Evolutionary conservation across 2,888 invertebrate genomes (phyloP).

Genomic region (Cryptocephalus primarius): DNA sequence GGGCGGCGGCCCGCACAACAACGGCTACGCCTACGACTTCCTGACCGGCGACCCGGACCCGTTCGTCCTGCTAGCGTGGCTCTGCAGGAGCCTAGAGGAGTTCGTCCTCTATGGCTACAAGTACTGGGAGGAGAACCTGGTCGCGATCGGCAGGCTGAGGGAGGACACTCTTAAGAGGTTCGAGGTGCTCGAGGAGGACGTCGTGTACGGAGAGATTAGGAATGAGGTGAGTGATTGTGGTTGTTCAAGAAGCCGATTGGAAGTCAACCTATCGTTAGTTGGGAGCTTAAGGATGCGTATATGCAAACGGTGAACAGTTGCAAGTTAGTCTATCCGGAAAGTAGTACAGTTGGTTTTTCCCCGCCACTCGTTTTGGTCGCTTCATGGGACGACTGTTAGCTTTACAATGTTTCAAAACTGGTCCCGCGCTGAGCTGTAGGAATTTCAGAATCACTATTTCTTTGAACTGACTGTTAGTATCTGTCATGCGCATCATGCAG

Average conservation of each 20-base stretch:
- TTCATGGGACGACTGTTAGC: too few species aligned
- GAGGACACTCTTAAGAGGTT: conserved; percentile 44
- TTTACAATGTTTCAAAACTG: too few species aligned
- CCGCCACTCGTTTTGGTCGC: too few species aligned
- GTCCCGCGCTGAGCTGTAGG: too few species aligned
- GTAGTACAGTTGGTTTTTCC: background rate
- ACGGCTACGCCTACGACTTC: conserved; percentile 21
- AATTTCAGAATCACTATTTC: too few species aligned
- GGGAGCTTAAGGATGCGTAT: too few species aligned
- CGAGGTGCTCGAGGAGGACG: conserved; percentile 45
- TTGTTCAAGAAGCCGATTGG: background rate
- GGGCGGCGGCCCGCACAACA: conserved; percentile 13
- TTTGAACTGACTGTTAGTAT: too few species aligned
- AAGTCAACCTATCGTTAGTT: too few species aligned
- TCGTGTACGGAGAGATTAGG: conserved; percentile 21
- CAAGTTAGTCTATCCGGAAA: too few species aligned
- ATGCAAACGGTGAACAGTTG: too few species aligned
- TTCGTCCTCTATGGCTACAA: conserved; percentile 48
- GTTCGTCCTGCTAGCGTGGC: conserved; percentile 56
- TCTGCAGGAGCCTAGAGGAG: conserved; percentile 47
- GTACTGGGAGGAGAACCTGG: conserved; percentile 49
- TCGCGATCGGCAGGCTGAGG: conserved; percentile 53
- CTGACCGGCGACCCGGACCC: conserved; percentile 40
- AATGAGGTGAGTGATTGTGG: background rate
- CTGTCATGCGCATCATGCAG: too few species aligned